Base-by-base conservation (phyloP, 2,888 invertebrate genomes). In the Leptopterna dolabrata region DNA sequence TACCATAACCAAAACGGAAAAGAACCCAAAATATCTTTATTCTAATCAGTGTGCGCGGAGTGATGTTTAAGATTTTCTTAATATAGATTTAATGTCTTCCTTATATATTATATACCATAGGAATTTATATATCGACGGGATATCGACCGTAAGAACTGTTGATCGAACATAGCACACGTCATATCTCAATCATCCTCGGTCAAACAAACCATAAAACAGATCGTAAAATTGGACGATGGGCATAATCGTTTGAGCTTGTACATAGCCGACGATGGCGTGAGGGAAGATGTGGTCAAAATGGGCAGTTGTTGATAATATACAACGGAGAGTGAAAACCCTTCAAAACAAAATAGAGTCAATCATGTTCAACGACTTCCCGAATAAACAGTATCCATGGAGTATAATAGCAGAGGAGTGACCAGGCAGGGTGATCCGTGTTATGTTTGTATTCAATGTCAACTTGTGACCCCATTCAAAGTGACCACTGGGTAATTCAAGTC, bases 401-500 rank as follows among this genome's bases (percentile, higher is more conserved):
- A 73, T 36, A 63, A 27, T 9, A 63, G 19, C 24, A 3, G 24
- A 24, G 63, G 63, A 63, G 63, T 24, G 63, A 63, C 24, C 24
- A 24, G 24, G n/a, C 30, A 3, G 16, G 30, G 73, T 36, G 73
- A 73, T 30, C 71, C 29, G 16, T 30, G 73, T 73, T 30, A 73
- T 73, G 73, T 73, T 73, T 73, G 73, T 73, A 30, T 63, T 63
- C 63, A 63, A 63, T 41, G 83, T 70, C 70, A 27, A 70, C 83
- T 83, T 83, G 63, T 45, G 43, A 14, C 27, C 45, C 43, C 63
- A 63, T 30, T 43, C n/a, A 41, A 83, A 83, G 36, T 83, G 83
- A 83, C 83, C 83, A 24, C 63, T 83, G 70, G 19, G 41, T 45
- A 41, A 78, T 45, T 43, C 41, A 14, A 27, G 43, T 29, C 78